These are phyloP conservation scores for Orthosia gracilis DNA, from an alignment of 2,888 invertebrate species.

Conservation along the genomic window DNA sequence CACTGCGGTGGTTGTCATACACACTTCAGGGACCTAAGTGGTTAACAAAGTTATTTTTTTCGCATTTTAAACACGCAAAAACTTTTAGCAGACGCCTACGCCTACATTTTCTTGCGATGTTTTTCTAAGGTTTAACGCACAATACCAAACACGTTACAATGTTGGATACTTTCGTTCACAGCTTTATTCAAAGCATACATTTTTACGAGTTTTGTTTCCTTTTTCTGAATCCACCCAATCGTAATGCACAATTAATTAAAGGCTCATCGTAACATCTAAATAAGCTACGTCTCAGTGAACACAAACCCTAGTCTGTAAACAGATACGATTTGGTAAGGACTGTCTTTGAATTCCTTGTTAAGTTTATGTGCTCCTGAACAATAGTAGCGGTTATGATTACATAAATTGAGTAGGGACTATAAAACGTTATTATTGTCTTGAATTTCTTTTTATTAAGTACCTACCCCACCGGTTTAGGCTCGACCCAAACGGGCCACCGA, in stretches of 20 bases:
- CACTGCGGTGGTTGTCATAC: conserved; percentile 40
- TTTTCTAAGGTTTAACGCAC: conserved; percentile 9
- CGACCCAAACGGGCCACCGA: too few relatives aligned
- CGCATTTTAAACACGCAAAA: background rate
- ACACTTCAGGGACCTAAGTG: conserved; percentile 11
- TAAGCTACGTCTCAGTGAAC: conserved; percentile 22
- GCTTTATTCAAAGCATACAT: background rate
- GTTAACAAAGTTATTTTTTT: conserved; percentile 15
- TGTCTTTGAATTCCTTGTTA: conserved; percentile 57
- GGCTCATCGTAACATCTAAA: background rate
- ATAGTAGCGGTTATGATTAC: conserved; percentile 60
- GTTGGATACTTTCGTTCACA: background rate
- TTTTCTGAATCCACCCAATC: background rate
- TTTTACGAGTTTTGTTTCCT: background rate
- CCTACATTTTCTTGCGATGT: background rate
- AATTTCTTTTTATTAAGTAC: conserved; percentile 49
- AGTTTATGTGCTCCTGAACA: conserved; percentile 56
- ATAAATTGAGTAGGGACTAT: conserved; percentile 51
- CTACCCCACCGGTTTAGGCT: background rate
- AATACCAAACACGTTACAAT: background rate
- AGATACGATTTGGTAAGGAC: conserved; percentile 62
- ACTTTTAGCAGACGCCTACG: background rate
- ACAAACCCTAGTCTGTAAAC: conserved; percentile 45
- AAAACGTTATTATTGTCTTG: conserved; percentile 59
- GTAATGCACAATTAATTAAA: background rate